Evolutionary conservation across 2,797 vertebrate genomes (phyloP).

Genomic region (Macropus fuliginosus): DNA sequence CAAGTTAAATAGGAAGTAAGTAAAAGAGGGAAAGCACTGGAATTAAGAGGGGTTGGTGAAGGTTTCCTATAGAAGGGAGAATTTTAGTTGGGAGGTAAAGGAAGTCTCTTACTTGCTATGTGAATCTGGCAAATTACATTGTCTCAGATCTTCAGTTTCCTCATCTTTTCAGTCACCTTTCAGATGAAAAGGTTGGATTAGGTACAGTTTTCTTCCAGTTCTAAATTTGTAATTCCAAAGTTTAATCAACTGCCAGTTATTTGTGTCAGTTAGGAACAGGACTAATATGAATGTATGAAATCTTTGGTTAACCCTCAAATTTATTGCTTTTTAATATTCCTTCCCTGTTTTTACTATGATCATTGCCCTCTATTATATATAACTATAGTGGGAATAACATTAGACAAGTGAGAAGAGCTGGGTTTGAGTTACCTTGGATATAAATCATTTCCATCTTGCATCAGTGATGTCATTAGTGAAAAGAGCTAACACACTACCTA

Average conservation of each 20-base stretch:
- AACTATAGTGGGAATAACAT: neutral
- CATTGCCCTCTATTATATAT: neutral
- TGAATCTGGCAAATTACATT: neutral
- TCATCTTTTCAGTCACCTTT: neutral
- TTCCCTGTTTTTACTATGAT: neutral
- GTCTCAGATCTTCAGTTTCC: neutral
- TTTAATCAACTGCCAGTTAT: neutral
- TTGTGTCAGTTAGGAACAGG: neutral
- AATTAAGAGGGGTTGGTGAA: neutral
- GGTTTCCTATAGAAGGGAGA: neutral
- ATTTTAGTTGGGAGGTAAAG: neutral
- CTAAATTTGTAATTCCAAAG: neutral
- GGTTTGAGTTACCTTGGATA: neutral
- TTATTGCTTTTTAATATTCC: neutral
- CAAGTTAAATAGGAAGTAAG: neutral
- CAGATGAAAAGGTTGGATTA: neutral
- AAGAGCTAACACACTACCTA: neutral
- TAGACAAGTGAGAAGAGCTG: neutral
- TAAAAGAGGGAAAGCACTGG: neutral
- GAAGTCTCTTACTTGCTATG: neutral
- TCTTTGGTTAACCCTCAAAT: neutral
- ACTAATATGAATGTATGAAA: neutral
- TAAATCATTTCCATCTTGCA: neutral
- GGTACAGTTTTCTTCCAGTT: neutral
- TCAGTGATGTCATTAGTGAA: neutral